A percentile compares a stretch with the other conserved stretches of the same genome.
Evolutionary conservation across 2,113 vertebrate species (phyloP).

Genomic region (Piprites chloris): DNA sequence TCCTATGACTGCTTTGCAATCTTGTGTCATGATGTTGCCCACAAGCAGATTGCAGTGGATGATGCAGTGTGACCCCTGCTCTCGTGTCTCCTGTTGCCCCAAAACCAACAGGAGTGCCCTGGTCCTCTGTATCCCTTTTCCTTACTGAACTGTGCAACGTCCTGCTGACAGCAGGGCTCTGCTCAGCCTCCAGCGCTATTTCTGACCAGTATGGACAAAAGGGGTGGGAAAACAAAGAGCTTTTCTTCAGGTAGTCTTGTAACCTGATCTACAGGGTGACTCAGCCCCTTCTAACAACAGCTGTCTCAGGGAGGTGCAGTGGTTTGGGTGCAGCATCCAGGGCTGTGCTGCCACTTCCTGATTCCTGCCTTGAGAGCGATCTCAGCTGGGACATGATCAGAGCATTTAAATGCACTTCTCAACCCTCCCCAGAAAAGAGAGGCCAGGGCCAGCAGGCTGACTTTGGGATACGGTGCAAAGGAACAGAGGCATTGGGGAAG

Average conservation of each 20-base stretch:
- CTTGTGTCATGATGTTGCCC: background rate
- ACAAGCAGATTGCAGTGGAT: background rate
- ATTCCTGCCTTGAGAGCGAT: background rate
- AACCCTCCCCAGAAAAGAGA: background rate
- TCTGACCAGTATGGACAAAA: slow-evolving; percentile 27
- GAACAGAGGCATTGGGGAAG: background rate
- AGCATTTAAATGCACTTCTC: background rate
- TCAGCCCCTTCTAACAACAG: slow-evolving; percentile 38
- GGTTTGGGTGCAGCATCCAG: background rate
- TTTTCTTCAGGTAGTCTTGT: slow-evolving; percentile 45
- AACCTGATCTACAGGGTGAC: slow-evolving; percentile 56
- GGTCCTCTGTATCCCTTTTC: background rate
- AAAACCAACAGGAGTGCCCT: background rate
- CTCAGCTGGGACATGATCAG: background rate
- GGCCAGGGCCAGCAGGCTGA: background rate
- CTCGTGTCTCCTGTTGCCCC: background rate
- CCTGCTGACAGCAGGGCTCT: background rate
- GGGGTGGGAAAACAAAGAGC: slow-evolving; percentile 43
- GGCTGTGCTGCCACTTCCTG: slow-evolving; percentile 35
- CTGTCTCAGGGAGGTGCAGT: background rate
- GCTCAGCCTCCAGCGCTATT: background rate
- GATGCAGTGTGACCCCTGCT: background rate
- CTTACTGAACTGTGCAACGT: background rate
- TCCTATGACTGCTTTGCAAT: background rate
- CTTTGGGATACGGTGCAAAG: background rate